Conservation (phyloP, 2,797 vertebrate genomes). For the Orestias chungarensis region DNA sequence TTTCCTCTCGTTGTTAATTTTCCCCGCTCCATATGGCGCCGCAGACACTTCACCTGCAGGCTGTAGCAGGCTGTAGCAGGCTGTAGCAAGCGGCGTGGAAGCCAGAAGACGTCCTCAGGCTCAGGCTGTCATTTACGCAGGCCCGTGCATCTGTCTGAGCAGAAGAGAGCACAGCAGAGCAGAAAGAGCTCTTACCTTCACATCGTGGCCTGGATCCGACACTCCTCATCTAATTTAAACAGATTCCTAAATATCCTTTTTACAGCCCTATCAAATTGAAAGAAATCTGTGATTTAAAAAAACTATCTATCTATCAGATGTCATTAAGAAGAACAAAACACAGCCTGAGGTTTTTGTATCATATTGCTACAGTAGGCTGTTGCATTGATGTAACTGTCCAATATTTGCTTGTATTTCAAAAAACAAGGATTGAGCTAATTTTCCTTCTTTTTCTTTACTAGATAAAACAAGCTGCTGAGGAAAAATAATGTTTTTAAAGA, state of each 20-base stretch:
- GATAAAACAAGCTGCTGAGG: not conserved
- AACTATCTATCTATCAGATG: too few relatives aligned
- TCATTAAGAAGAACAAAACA: not conserved
- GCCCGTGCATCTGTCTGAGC: constrained; percentile 93
- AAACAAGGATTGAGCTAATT: not conserved
- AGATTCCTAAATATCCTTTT: constrained; percentile 22
- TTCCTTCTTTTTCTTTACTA: not conserved
- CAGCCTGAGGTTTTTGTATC: not conserved
- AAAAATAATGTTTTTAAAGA: not conserved
- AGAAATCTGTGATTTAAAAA: not conserved
- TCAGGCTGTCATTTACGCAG: constrained; percentile 98
- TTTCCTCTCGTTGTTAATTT: constrained; percentile 99
- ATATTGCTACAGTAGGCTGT: not conserved
- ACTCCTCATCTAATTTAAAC: constrained; percentile 54
- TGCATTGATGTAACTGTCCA: not conserved
- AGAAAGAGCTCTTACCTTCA: constrained; percentile 62
- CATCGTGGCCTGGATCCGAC: constrained; percentile 63
- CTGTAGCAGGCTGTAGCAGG: constrained; percentile 98
- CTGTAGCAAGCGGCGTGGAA: constrained; percentile 94
- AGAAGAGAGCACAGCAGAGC: constrained; percentile 56
- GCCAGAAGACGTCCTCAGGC: constrained; percentile 95
- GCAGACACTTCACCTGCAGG: constrained; percentile 99
- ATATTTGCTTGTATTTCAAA: not conserved
- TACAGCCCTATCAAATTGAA: not conserved
- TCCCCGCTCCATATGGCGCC: constrained; percentile 99